Base-by-base conservation (phyloP, 1,140 invertebrate genomes). In the Drosophila oshimai region DNA sequence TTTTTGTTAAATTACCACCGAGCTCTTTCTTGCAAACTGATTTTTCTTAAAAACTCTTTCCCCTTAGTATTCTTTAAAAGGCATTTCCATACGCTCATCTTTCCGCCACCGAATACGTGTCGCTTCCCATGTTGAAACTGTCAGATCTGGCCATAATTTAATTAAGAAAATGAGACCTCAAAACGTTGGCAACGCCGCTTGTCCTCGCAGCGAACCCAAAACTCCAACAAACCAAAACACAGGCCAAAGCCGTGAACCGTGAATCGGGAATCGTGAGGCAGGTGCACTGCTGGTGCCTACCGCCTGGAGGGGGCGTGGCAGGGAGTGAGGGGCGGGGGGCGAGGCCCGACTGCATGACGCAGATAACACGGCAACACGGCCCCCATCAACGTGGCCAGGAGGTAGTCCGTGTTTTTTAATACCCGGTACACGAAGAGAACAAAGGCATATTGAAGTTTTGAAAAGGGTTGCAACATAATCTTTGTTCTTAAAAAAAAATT, bases 111-210 rank as follows among this genome's bases (percentile, higher is more conserved):
- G 22, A 31, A 31, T 26, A 39, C 61, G 61, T 71, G 45, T 41
- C 34, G 34, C 33, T 20, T 13, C n/a, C 68, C 37, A 51, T 53
- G 67, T 41, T 73, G 39, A 37, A 36, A 22, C 47, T 73, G 54
- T 74, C 64, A 49, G 67, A 69, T 67, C 79, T 72, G 64, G 72
- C 69, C 76, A 87, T 87, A 87, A 87, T 87, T 87, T 87, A 87
- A 87, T 87, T 87, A 87, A 71, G 78, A 87, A 87, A 87, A 87
- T 87, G 81, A 87, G 81, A 80, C 81, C 81, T 87, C 81, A 87
- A 87, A 87, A 74, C 57, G 45, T 22, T 44, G 71, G 60, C 67
- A 70, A 57, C 58, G 64, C 74, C 36, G 62, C 39, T 41, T 46
- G 61, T 67, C 49, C 61, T 55, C 33, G 28, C 39, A 20, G 20